A percentile compares a stretch with the other conserved stretches of the same genome.
Conservation (phyloP, 2,888 invertebrate genomes). For the Tanytarsus gracilentus region DNA sequence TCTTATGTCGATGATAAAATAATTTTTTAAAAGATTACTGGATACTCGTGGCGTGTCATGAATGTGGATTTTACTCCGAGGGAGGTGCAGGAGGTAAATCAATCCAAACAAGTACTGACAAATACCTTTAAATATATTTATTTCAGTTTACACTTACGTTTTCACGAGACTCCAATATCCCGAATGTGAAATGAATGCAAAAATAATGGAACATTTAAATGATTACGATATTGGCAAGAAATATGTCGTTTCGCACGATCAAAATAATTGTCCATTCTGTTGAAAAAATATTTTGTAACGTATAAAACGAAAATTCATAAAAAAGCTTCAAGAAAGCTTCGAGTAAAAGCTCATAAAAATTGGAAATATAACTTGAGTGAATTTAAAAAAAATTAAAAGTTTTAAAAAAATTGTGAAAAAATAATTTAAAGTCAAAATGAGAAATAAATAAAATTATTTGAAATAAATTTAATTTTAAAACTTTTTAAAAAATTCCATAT, state of each 20-base stretch:
- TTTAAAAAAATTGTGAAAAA: no score
- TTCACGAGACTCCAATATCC: constrained; percentile 22
- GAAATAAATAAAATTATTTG: no score
- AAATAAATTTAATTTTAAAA: no score
- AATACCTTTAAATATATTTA: background rate
- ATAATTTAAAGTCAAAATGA: no score
- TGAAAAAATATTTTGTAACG: background rate
- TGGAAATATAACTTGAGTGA: no score
- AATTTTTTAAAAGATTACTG: constrained; percentile 1
- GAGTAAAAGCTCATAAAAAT: no score
- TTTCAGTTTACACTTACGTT: background rate
- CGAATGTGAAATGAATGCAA: background rate
- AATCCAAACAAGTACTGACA: background rate
- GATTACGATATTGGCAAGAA: background rate
- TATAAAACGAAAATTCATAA: background rate
- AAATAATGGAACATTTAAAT: background rate
- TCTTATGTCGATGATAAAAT: background rate
- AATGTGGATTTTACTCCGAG: constrained; percentile 5
- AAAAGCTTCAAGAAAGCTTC: background rate
- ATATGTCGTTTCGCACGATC: background rate
- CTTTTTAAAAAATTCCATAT: no score
- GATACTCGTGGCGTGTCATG: constrained; percentile 1
- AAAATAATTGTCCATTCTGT: constrained; percentile 9
- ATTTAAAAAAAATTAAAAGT: no score
- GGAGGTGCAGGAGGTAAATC: constrained; percentile 6